Conservation (phyloP, 2,797 vertebrate genomes). For the Astyanax mexicanus region DNA sequence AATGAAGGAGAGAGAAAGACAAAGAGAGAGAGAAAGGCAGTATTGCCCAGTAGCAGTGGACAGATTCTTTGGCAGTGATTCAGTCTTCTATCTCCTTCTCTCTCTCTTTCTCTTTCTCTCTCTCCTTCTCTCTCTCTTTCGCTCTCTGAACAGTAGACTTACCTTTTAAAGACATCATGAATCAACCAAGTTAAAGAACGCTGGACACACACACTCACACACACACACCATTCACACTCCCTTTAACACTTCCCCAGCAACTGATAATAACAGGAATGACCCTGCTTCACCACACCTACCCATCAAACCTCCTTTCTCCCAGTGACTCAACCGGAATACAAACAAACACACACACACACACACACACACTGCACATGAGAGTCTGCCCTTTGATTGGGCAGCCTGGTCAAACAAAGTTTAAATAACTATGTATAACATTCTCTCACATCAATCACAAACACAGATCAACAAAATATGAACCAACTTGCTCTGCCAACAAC, state of each 20-base stretch:
- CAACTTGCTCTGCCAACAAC: neutral
- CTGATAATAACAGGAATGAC: constrained; percentile 19
- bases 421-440: constrained; percentile 26
- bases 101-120: neutral
- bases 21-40: neutral
- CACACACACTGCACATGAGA: neutral
- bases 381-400: neutral
- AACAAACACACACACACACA: constrained; percentile 3
- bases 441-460: constrained; percentile 10
- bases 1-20: neutral
- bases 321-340: constrained; percentile 25
- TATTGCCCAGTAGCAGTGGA: constrained; percentile 52
- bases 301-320: neutral
- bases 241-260: constrained; percentile 27
- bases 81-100: constrained; percentile 42
- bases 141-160: constrained; percentile 48
- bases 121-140: constrained; percentile 9
- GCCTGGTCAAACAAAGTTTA: constrained; percentile 10
- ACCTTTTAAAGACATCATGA: constrained; percentile 72
- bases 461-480: neutral
- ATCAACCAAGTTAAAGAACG: constrained; percentile 33
- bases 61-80: constrained; percentile 63
- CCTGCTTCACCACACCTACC: constrained; percentile 18
- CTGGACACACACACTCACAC: constrained; percentile 10
- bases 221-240: neutral